Conservation (phyloP, 2,113 vertebrate genomes). For the Tachuris rubrigastra region DNA sequence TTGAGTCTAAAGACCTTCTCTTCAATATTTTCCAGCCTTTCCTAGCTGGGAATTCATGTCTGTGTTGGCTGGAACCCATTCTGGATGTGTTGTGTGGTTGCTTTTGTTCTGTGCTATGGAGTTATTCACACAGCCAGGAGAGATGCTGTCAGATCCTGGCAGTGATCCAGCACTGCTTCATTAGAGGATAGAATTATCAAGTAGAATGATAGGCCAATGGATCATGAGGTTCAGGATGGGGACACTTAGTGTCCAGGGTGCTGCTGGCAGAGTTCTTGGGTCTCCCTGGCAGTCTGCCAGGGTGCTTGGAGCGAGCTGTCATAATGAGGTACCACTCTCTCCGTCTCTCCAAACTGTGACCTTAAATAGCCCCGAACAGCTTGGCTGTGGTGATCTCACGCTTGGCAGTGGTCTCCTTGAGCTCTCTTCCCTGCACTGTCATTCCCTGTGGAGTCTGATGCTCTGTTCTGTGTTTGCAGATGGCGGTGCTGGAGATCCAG, state of each 20-base stretch:
- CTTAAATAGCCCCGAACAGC: background rate
- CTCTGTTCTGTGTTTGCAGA: constrained; percentile 72
- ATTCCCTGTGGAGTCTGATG: background rate
- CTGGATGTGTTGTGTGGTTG: background rate
- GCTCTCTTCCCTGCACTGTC: background rate
- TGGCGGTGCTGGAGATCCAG: constrained; percentile 98
- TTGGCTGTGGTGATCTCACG: fast-evolving
- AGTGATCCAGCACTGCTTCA: background rate
- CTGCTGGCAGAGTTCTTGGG: background rate
- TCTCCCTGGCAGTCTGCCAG: background rate
- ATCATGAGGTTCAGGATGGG: background rate
- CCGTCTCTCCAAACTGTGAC: background rate
- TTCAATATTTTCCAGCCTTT: background rate
- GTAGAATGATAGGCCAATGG: background rate
- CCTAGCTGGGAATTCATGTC: background rate
- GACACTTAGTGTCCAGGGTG: background rate
- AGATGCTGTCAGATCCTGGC: background rate
- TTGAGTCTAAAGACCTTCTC: background rate
- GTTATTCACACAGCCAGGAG: background rate
- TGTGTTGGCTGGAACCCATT: background rate
- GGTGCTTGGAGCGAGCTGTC: background rate
- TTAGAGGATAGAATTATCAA: background rate
- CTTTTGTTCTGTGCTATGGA: background rate
- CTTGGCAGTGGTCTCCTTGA: background rate
- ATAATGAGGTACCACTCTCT: background rate